Conservation (phyloP, 2,888 invertebrate species). For the Lasioglossum zephyrum region DNA sequence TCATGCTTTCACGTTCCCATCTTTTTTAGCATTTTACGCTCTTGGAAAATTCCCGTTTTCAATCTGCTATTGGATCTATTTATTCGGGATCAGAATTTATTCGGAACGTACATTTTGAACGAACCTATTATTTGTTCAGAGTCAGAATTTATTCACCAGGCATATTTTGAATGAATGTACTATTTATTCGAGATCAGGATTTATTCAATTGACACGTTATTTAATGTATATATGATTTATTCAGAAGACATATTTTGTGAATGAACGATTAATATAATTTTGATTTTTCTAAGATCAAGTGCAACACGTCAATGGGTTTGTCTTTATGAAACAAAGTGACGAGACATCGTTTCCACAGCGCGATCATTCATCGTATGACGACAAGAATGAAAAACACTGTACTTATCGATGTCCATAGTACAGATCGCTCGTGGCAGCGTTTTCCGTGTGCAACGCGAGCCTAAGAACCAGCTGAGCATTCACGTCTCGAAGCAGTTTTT, state of each 20-base stretch:
- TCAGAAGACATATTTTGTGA: not conserved
- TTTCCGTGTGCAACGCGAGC: not conserved
- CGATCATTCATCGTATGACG: not conserved
- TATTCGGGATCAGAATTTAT: not conserved
- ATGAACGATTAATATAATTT: not conserved
- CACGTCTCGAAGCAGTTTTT: slow-evolving; percentile 23
- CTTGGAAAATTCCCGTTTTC: not conserved
- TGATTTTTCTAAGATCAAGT: not conserved
- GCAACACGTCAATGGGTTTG: not conserved
- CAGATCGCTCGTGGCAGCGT: not conserved
- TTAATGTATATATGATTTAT: not conserved
- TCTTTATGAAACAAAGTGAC: not conserved
- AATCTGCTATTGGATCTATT: not conserved
- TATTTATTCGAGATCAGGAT: not conserved
- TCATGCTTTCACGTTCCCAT: not conserved
- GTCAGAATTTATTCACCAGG: not conserved
- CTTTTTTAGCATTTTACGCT: not conserved
- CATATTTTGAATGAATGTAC: not conserved
- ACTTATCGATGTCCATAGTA: not conserved
- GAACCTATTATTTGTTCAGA: too few relatives aligned
- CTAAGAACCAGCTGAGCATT: slow-evolving; percentile 51
- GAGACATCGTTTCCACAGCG: not conserved
- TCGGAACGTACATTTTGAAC: not conserved
- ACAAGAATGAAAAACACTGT: not conserved
- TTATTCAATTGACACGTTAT: not conserved